Evolutionary conservation across 1,140 invertebrate species (phyloP).

Genomic region (Aporrectodea caliginosa): DNA sequence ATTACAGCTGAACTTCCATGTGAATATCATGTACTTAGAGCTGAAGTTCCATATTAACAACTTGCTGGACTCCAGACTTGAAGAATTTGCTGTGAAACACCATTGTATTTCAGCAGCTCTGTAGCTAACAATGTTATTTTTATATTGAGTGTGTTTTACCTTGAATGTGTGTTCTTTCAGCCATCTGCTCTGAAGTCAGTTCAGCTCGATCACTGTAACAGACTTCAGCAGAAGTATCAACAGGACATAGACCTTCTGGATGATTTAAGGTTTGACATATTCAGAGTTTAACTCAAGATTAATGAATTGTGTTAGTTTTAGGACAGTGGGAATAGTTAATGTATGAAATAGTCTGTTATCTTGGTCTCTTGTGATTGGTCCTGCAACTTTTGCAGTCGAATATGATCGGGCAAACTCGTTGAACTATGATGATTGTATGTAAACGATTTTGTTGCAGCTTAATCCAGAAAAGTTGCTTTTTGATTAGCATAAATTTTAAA

Average conservation of each 20-base stretch:
- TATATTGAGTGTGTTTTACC: background rate
- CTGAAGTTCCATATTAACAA: background rate
- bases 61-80: background rate
- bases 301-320: too few species aligned
- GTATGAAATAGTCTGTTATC: too few species aligned
- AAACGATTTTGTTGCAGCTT: too few species aligned
- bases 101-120: too few species aligned
- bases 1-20: background rate
- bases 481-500: too few species aligned
- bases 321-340: too few species aligned
- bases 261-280: background rate
- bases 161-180: background rate
- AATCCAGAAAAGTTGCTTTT: too few species aligned
- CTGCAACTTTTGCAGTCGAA: too few species aligned
- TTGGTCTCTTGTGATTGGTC: too few species aligned
- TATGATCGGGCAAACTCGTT: too few species aligned
- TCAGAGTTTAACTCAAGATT: too few species aligned
- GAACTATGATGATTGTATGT: too few species aligned
- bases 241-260: background rate
- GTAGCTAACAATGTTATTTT: background rate
- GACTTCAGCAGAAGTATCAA: background rate
- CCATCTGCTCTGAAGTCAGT: background rate
- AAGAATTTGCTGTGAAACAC: background rate
- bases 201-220: background rate
- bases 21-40: background rate